Percentiles rank a stretch among this genome's conserved stretches.
phyloP scores from a whole-genome alignment of 2,888 invertebrate species.

The Mythimna lalbum region DNA sequence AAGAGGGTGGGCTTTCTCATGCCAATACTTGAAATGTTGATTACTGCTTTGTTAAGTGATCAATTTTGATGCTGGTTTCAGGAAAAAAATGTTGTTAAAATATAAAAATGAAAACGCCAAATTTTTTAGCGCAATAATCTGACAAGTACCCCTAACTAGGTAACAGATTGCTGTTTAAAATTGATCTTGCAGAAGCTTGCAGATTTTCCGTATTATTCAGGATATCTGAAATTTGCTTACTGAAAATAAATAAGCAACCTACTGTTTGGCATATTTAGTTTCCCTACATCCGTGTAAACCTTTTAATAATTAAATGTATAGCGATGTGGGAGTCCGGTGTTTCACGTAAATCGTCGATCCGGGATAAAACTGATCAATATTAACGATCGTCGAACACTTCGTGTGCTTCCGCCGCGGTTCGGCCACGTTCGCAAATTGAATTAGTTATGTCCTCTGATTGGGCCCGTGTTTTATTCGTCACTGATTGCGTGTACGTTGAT shows the following conservation, averaged over 20 bases:
- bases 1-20: too few relatives aligned
- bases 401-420: constrained; percentile 56
- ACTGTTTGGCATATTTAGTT: constrained; percentile 59
- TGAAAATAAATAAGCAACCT: background rate
- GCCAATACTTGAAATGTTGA: too few relatives aligned
- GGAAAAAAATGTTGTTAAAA: too few relatives aligned
- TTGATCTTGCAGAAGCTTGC: too few relatives aligned
- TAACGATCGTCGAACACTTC: constrained; percentile 73
- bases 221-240: too few relatives aligned
- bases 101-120: too few relatives aligned
- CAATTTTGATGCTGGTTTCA: too few relatives aligned
- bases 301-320: constrained; percentile 84
- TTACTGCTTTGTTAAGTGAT: too few relatives aligned
- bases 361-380: constrained; percentile 83
- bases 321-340: constrained; percentile 73
- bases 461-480: constrained; percentile 60
- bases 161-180: too few relatives aligned
- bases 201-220: too few relatives aligned
- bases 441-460: constrained; percentile 77
- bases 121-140: too few relatives aligned
- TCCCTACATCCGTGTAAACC: constrained; percentile 54
- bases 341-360: constrained; percentile 74
- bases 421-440: constrained; percentile 70
- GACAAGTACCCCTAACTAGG: too few relatives aligned
- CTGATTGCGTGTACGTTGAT: constrained; percentile 64